Evolutionary conservation across 2,888 invertebrate species (phyloP).

Genomic region (Rhamphomyia laevipes): DNA sequence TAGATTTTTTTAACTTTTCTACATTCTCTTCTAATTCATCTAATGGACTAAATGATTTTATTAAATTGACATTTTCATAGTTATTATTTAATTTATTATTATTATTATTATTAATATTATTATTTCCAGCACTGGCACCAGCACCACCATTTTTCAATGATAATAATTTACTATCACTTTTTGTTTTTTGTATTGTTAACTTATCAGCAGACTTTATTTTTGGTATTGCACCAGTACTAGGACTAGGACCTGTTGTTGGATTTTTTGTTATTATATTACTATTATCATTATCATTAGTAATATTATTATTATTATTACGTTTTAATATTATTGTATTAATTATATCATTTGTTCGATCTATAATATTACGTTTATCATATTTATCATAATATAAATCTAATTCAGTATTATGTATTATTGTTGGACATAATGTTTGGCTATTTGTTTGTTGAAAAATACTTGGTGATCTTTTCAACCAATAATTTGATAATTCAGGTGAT

Average conservation of each 20-base stretch:
- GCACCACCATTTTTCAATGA: conserved; percentile 19
- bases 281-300: background rate
- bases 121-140: conserved; percentile 12
- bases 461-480: conserved; percentile 20
- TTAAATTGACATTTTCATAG: conserved; percentile 18
- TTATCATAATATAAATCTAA: conserved; percentile 12
- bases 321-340: conserved; percentile 9
- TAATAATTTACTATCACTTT: conserved; percentile 15
- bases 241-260: background rate
- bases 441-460: conserved; percentile 20
- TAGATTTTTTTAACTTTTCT: conserved; percentile 32
- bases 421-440: conserved; percentile 17
- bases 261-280: background rate
- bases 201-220: background rate
- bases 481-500: conserved; percentile 16
- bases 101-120: conserved; percentile 13
- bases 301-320: background rate
- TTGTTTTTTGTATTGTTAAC: conserved; percentile 14
- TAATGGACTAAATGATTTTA: conserved; percentile 10
- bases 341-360: conserved; percentile 4
- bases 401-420: conserved; percentile 20
- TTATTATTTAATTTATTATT: conserved; percentile 19
- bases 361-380: background rate
- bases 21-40: conserved; percentile 17
- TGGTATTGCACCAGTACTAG: background rate